Base-by-base conservation (phyloP, 2,888 invertebrate genomes). In the Epicampocera succincta region DNA sequence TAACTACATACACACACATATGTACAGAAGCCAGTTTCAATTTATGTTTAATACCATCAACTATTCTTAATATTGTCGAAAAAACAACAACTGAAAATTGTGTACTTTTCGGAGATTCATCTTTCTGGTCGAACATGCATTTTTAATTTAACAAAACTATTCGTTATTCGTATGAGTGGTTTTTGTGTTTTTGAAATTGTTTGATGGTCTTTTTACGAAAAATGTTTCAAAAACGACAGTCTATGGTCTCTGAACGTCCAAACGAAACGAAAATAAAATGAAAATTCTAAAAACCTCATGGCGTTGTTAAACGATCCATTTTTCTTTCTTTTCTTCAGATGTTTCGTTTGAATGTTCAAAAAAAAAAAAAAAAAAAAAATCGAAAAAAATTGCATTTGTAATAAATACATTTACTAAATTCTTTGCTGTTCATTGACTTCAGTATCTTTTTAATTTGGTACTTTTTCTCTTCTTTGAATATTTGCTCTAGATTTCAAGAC, bases 281-380 rank as follows among this genome's bases (percentile, higher is more conserved):
- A 44, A 33, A 79, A 61, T 73, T 79, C 52, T 68, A 66, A 52
- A 73, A 79, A 73, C 54, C 68, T 60, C 61, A 68, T 61, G 68
- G 61, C 76, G 61, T 76, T 76, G 46, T 76, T 69, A 25, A 69
- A 56, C 29, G 42, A 50, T 69, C 19, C n/a, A 25, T 65, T 56
- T 15, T 66, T 11, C 38, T 52, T 66, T 15, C 38, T 4, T 25
- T 40, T 40, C 13, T n/a, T 44, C 9, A 33, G 9, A 33, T 8
- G 3, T 48, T 1, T 66, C 15, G 11, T n/a, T n/a, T n/a, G n/a
- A n/a, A n/a, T n/a, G n/a, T n/a, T n/a, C n/a, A n/a, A n/a, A n/a
- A n/a, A n/a, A n/a, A n/a, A n/a, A n/a, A n/a, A n/a, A n/a, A n/a
- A n/a, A n/a, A n/a, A n/a, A n/a, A n/a, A n/a, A n/a, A n/a, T n/a